Evolutionary conservation across 2,797 vertebrate genomes (phyloP), one percentile per base, ranked within the genome.

Genomic region (Apogon hyalosoma): DNA sequence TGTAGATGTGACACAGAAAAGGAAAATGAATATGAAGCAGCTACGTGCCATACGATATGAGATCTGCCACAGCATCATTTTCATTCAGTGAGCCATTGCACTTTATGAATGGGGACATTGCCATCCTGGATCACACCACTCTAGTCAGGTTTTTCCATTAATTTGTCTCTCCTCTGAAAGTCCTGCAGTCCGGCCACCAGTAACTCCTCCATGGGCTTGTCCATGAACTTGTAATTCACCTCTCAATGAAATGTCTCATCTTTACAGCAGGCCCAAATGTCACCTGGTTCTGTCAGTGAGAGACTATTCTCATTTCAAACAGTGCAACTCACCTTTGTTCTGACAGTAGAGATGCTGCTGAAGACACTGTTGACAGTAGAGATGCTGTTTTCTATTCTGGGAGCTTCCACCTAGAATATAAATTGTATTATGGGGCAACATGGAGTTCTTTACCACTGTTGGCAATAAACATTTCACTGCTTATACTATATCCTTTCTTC

Each of bases 191-290:
- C n/a, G 69, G 71, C 31, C 47, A 63, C 28, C 60, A 70, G 12
- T 89, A 86, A 62, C 70, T 63, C 53, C 47, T 93, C 55, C 63
- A 82, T 1, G 45, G 86, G 1, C 75, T 86, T 31, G 83, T 94
- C 60, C 90, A 89, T 24, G 87, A 92, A 75, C 88, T 77, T 24
- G 79, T 84, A 56, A 57, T 88, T 56, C 89, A 89, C 72, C 84
- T 92, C 63, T 94, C 91, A 46, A 91, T 63, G 87, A 88, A 84
- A 92, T 81, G 83, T 53, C 68, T 64, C 58, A 63, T 54, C 56
- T 57, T 71, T 54, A 71, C 40, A 69, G 64, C 14, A 1, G 1
- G 39, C 36, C 53, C 48, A 71, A 73, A 73, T 70, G 60, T 81
- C 77, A 78, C 41, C 59, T 53, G 73, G 38, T 31, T 69, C 66